Percentiles rank a stretch among this genome's conserved stretches.
Evolutionary conservation across 2,888 invertebrate genomes (phyloP).

Genomic region (Carterocephalus palaemon): DNA sequence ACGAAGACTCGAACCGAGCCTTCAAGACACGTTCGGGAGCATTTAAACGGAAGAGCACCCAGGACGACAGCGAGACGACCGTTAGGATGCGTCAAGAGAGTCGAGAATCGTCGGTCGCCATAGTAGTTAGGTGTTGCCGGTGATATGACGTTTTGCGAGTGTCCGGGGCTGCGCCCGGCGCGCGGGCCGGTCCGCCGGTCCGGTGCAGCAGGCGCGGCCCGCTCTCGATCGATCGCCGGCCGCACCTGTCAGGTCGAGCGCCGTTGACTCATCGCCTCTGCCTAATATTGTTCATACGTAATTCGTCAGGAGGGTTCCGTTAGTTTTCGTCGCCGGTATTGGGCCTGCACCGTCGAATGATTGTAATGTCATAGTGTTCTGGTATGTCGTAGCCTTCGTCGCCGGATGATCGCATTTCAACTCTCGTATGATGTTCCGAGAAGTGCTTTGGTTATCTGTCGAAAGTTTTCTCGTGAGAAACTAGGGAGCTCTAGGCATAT

Average conservation of each 20-base stretch:
- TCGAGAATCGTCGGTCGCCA: conserved; percentile 63
- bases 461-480: too few relatives aligned
- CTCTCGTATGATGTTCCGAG: not conserved
- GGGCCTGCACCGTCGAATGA: conserved; percentile 35
- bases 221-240: conserved; percentile 75
- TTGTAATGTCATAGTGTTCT: conserved; percentile 34
- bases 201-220: conserved; percentile 40
- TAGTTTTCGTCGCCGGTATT: conserved; percentile 36
- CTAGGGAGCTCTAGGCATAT: too few relatives aligned
- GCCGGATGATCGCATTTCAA: too few relatives aligned
- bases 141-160: conserved; percentile 55
- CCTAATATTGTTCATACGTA: conserved; percentile 62
- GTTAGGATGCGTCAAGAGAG: conserved; percentile 52
- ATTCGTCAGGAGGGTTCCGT: conserved; percentile 48
- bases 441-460: too few relatives aligned
- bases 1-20: conserved; percentile 37
- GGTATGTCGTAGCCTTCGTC: conserved; percentile 1
- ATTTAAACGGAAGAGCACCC: conserved; percentile 34
- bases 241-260: conserved; percentile 64
- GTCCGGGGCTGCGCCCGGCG: conserved; percentile 23
- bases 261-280: conserved; percentile 71
- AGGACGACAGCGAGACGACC: conserved; percentile 35
- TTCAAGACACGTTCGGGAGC: conserved; percentile 33
- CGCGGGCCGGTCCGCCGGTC: conserved; percentile 31
- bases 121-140: conserved; percentile 69